Evolutionary conservation across 35 echinoderm and acorn worm genomes (phyloP).

Genomic region (Diadema setosum): DNA sequence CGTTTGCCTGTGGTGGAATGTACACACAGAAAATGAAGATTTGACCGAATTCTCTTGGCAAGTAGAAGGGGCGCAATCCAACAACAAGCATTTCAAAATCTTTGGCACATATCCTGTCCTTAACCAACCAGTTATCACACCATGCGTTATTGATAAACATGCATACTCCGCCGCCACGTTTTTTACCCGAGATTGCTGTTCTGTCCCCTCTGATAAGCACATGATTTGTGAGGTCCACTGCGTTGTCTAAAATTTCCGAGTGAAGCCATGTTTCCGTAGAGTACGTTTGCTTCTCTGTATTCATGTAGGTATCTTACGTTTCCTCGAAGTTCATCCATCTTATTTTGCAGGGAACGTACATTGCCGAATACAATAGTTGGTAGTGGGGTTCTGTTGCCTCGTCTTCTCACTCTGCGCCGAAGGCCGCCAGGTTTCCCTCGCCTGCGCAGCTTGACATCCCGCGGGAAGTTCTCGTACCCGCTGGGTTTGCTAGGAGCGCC

Average conservation of each 20-base stretch:
- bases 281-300: conserved; percentile 26
- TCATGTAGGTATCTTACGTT: conserved; percentile 24
- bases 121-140: conserved; percentile 21
- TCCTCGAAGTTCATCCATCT: conserved; percentile 47
- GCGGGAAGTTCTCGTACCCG: background rate
- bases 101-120: background rate
- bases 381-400: background rate
- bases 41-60: conserved; percentile 47
- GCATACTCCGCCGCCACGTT: conserved; percentile 17
- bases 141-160: conserved; percentile 23
- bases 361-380: conserved; percentile 38
- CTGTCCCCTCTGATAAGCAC: background rate
- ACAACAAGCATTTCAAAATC: conserved; percentile 30
- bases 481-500: background rate
- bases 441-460: background rate
- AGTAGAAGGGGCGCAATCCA: conserved; percentile 4
- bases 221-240: conserved; percentile 7
- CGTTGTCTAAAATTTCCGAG: background rate
- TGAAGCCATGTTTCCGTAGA: conserved; percentile 59
- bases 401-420: background rate
- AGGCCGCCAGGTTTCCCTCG: conserved; percentile 5
- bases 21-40: conserved; percentile 48
- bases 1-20: conserved; percentile 28
- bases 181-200: conserved; percentile 26
- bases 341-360: conserved; percentile 27